Conservation (phyloP, 2,113 vertebrate species). For the Tricholaema leucomelas region DNA sequence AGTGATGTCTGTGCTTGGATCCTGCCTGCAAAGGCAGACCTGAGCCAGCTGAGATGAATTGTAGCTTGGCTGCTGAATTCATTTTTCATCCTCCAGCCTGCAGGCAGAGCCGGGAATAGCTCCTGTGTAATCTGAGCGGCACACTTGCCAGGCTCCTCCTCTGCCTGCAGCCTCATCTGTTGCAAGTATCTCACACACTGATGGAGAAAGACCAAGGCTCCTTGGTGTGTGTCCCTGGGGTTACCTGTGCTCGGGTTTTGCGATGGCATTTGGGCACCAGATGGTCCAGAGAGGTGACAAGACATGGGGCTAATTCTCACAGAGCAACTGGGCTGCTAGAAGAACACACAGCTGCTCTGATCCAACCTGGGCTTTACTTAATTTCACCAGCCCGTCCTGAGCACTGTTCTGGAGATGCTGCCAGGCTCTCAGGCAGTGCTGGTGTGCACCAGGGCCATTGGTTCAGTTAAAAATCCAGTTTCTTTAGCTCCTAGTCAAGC, state of each 20-base stretch:
- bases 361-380: background rate
- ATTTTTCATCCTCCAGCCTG: background rate
- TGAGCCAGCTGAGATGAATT: background rate
- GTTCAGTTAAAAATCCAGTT: background rate
- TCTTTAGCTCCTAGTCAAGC: background rate
- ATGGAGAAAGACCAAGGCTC: background rate
- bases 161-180: background rate
- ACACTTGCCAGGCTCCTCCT: accelerated
- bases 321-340: background rate
- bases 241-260: background rate
- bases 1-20: background rate
- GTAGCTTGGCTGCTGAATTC: background rate
- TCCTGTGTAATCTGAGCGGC: background rate
- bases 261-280: accelerated
- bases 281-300: background rate
- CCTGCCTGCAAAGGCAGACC: background rate
- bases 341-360: accelerated
- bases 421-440: background rate
- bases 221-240: background rate
- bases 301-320: background rate
- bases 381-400: background rate
- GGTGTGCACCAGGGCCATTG: too few species aligned
- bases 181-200: background rate
- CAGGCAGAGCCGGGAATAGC: background rate
- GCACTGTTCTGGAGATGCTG: background rate